Evolutionary conservation across 2,888 invertebrate species (phyloP).

Genomic region (Eupithecia dodoneata): DNA sequence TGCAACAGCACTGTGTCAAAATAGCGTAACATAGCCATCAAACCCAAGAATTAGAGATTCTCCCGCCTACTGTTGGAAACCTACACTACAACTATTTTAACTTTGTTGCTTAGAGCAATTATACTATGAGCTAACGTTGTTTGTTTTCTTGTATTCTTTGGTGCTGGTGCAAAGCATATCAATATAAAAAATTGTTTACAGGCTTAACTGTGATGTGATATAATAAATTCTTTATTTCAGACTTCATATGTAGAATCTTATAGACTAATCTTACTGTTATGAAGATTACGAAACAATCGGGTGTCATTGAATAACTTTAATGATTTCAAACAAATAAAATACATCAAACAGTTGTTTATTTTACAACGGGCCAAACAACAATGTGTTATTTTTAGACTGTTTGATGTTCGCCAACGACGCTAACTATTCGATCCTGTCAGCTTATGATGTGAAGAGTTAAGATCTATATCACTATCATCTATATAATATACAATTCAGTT

Average conservation of each 20-base stretch:
- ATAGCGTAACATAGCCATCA: not conserved
- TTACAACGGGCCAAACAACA: not conserved
- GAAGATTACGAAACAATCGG: not conserved
- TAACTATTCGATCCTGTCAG: not conserved
- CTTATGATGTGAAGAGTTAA: not conserved
- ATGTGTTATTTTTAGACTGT: not conserved
- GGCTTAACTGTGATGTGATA: not conserved
- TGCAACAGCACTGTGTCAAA: not conserved
- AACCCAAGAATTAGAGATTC: no score
- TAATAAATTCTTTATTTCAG: no score
- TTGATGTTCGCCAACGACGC: not conserved
- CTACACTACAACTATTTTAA: no score
- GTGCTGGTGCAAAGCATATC: not conserved
- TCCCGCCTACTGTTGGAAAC: no score
- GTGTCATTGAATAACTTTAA: not conserved
- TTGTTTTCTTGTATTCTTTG: no score
- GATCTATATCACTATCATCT: not conserved
- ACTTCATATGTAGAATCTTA: not conserved
- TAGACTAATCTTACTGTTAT: not conserved
- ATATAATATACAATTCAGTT: not conserved
- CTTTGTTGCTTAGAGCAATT: no score
- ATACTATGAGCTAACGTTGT: no score
- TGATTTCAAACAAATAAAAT: constrained; percentile 1
- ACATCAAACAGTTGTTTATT: not conserved
- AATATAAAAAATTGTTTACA: not conserved